These are phyloP conservation scores for Isotomurus palustris DNA, from an alignment of 2,888 invertebrate species.

Conservation along the genomic window DNA sequence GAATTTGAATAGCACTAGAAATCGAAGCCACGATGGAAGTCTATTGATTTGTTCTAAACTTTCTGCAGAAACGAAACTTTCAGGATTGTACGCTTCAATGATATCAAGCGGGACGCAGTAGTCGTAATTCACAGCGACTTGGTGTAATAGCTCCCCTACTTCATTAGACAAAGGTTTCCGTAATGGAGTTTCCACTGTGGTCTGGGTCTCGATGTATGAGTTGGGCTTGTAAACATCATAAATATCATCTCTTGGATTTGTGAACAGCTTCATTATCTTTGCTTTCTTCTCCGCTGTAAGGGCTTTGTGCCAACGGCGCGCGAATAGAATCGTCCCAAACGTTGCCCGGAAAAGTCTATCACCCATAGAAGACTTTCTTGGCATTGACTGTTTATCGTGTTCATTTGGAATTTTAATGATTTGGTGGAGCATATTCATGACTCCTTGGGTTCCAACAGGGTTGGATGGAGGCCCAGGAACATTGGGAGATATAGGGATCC, in stretches of 20 bases:
- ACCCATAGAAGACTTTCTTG: no score
- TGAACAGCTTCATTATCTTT: slow-evolving; percentile 16
- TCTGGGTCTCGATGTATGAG: slow-evolving; percentile 15
- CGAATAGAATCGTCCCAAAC: slow-evolving; percentile 1
- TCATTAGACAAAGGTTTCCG: slow-evolving; percentile 7
- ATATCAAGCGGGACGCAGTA: slow-evolving; percentile 27
- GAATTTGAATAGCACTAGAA: slow-evolving; percentile 23
- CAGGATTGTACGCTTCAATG: slow-evolving; percentile 16
- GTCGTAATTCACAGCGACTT: slow-evolving; percentile 31
- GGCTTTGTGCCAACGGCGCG: slow-evolving; percentile 16
- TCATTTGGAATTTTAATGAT: no score
- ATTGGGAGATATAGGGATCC: no score
- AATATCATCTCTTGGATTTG: slow-evolving; percentile 31
- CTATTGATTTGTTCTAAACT: slow-evolving; percentile 24
- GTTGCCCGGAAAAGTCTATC: not conserved
- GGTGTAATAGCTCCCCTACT: slow-evolving; percentile 22
- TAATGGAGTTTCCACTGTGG: slow-evolving; percentile 13
- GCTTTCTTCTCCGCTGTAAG: slow-evolving; percentile 11
- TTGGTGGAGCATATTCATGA: no score
- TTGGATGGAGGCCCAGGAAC: no score
- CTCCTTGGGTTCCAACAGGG: no score
- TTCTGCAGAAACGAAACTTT: slow-evolving; percentile 4
- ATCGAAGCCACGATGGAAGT: slow-evolving; percentile 36
- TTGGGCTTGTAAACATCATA: slow-evolving; percentile 31
- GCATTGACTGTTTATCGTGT: no score